Base-by-base conservation (phyloP, 2,797 vertebrate genomes). In the Zalophus californianus region DNA sequence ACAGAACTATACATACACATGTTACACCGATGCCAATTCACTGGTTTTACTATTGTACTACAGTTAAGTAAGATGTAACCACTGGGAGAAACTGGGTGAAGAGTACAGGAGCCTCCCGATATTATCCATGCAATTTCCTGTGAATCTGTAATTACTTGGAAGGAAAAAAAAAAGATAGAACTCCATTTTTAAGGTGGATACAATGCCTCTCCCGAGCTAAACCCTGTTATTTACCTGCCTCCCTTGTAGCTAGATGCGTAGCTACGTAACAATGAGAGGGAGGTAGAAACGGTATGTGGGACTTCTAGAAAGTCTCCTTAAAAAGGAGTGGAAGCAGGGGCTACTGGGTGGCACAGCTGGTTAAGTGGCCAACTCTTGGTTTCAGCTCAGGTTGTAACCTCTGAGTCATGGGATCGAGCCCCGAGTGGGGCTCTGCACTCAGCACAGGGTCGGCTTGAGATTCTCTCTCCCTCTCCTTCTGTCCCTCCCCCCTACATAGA, bases 131-230 rank as follows among this genome's bases (percentile, higher is more conserved):
- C 9, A 79, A 96, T 25, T 73, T 70, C 25, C 73, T 70, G 1
- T 80, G 38, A 90, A 91, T 90, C 38, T 93, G 11, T 90, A 75
- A 64, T 64, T 90, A 78, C 41, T 56, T 70, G 35, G 75, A 96
- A 92, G 60, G 60, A 7, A 8, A 79, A n/a, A 21, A 29, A 62
- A 88, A 82, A 62, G 10, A 52, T 8, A 87, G n/a, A 73, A 73
- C 13, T 14, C 50, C 27, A 85, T 52, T 91, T 93, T 66, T 82
- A 79, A 62, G 23, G 32, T 84, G 27, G n/a, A 78, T 72, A 87
- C 29, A 87, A 35, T 58, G 25, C 13, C 38, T 10, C 7, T 52
- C 27, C 52, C 54, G 6, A 50, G 21, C 27, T 88, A 85, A 91
- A 84, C 15, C 84, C 13, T 48, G 0, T 50, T 60, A 91, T 60